Evolutionary conservation across 2,888 invertebrate species (phyloP).

Genomic region (Trisateles emortualis): DNA sequence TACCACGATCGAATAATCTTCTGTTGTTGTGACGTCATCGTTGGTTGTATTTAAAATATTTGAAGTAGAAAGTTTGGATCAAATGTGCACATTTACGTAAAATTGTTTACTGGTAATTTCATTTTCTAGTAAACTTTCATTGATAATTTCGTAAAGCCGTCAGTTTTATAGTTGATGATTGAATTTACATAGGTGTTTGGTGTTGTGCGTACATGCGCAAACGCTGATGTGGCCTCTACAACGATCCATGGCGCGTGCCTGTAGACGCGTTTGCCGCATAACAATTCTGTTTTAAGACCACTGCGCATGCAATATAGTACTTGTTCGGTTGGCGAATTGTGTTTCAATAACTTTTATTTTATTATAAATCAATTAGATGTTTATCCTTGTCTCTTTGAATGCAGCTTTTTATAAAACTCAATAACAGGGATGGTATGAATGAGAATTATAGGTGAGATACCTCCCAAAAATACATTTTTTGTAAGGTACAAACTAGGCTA

Average conservation of each 20-base stretch:
- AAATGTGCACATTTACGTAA: neutral
- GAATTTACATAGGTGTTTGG: conserved; percentile 47
- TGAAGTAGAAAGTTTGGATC: conserved; percentile 22
- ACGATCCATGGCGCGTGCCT: conserved; percentile 72
- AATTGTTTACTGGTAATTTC: neutral
- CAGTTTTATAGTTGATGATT: conserved; percentile 34
- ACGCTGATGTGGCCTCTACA: conserved; percentile 56
- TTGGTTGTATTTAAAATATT: conserved; percentile 17
- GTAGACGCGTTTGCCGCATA: conserved; percentile 66
- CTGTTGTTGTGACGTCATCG: conserved; percentile 23
- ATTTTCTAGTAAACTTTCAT: conserved; percentile 5
- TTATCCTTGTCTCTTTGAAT: neutral
- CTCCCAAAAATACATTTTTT: neutral
- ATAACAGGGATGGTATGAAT: neutral
- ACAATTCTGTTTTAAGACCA: conserved; percentile 61
- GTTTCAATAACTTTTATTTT: neutral
- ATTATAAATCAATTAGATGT: neutral
- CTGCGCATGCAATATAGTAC: conserved; percentile 52
- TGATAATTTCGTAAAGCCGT: conserved; percentile 12
- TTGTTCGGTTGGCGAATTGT: conserved; percentile 41
- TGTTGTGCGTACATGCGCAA: conserved; percentile 51
- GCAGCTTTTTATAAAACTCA: neutral
- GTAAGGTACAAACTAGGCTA: neutral
- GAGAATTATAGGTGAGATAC: neutral
- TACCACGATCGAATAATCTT: conserved; percentile 31